Evolutionary conservation across 2,113 vertebrate species (phyloP), one percentile per base, ranked within the genome.

Genomic region (Pedetes capensis): DNA sequence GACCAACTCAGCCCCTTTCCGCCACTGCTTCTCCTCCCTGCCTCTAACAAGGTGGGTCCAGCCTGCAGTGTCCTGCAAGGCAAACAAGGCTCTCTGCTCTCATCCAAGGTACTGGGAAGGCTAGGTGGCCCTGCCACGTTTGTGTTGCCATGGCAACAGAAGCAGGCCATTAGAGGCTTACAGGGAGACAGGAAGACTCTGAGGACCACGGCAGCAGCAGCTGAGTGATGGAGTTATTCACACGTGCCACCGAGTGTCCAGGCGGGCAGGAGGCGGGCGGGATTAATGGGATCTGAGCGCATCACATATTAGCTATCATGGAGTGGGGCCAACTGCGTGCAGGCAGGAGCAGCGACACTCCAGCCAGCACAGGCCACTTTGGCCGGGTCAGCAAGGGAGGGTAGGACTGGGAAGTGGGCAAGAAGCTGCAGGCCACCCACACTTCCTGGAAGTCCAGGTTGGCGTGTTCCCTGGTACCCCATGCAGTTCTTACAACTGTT

Each of bases 141-240:
- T 22, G 2, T 72, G 72, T 95, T 95, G 96, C 84, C 92, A 95
- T 92, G 92, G 92, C 18, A 61, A 97, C 61, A 1, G 84, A 94
- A 93, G 76, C 55, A 87, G 55, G 47, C 84, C 91, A 44, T 85
- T 44, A 94, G 63, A 92, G 87, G 87, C 53, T 81, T 51, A 47
- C 8, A 1, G 17, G 69, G 72, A 63, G 44, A 81, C 25, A 64
- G 66, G 86, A 90, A 68, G 79, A 51, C 49, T 64, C 44, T 63
- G 34, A n/a, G 68, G 76, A 78, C 69, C 89, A 74, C 32, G 51
- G 76, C 71, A 5, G 0, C 9, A 2, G 8, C 64, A 27, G 64
- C 51, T 47, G 20, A 78, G 57, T 13, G 49, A 57, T 6, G 2
- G 66, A 66, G 74, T 51, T 64, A 95, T 66, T 94, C 89, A 37